Conservation (phyloP, 2,113 vertebrate species). For the Ceratotherium simum region DNA sequence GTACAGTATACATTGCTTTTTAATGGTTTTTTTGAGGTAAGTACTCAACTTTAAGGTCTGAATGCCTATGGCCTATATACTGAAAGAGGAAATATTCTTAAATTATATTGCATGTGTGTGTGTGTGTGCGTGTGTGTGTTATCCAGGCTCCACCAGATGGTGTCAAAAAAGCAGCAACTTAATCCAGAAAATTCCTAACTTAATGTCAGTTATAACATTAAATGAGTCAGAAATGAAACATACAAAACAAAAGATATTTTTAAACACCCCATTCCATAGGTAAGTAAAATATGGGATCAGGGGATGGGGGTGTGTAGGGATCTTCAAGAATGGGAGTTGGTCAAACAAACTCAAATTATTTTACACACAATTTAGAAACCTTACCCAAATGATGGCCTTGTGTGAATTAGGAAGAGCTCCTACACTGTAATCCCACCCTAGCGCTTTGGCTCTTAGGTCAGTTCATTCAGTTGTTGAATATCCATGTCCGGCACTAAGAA, state of each 20-base stretch:
- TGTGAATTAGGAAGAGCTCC: not conserved
- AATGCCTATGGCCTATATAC: not conserved
- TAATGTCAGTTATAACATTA: constrained; percentile 15
- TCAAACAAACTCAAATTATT: not conserved
- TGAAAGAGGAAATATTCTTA: constrained; percentile 38
- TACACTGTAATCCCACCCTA: not conserved
- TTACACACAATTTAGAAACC: not conserved
- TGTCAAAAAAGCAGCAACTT: constrained; percentile 55
- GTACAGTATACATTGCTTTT: not conserved
- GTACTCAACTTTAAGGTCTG: constrained; percentile 12
- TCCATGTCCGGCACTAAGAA: not conserved
- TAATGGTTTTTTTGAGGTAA: constrained; percentile 27
- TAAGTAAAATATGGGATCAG: constrained; percentile 5
- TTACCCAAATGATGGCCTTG: not conserved
- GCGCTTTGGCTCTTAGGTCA: not conserved
- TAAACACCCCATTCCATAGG: not conserved
- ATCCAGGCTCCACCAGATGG: not conserved
- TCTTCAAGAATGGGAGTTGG: not conserved
- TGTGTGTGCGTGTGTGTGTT: not conserved
- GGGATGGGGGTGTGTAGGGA: not conserved
- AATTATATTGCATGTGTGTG: not conserved
- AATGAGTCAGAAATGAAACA: constrained; percentile 26
- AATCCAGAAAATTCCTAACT: constrained; percentile 3
- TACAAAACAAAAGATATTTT: not conserved
- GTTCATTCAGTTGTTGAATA: not conserved